Base-by-base conservation (phyloP, 2,113 vertebrate genomes). In the Dascyllus trimaculatus region DNA sequence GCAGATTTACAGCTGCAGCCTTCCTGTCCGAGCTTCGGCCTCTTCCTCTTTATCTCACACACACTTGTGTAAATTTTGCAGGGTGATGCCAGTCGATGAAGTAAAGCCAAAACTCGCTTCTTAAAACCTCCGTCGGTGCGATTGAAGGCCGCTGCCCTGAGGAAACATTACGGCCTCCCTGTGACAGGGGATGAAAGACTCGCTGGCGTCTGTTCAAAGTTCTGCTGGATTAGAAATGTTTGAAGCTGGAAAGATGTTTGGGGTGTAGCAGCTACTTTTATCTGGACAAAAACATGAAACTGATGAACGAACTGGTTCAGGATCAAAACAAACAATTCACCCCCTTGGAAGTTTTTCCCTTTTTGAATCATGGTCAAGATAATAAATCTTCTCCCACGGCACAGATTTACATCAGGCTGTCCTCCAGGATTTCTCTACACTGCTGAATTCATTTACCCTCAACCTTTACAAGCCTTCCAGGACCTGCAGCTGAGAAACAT, bases 1-100 rank as follows among this genome's bases (percentile, higher is more conserved):
- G 75, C 56, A 71, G 72, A 63, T 79, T 84, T 84, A 71, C 60
- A 73, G 32, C 64, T 45, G 53, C 58, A 4, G 9, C 21, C 52
- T 64, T 38, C 19, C 10, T 43, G 59, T 61, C 43, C 7, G 32
- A 64, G 68, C 64, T 45, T 59, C 58, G 2, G 9, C 21, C 52
- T 64, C 25, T 6, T 26, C 46, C 45, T 26, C 66, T 71, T 35
- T 35, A 61, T 78, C 35, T 56, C 14, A 43, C 7, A 8, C 1
- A 0, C 18, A 0, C 52, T 32, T 49, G 26, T 73, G 59, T 56
- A 56, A 64, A 60, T 74, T 64, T 46, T 46, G 60, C 60, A 19
- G 17, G 45, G 15, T 4, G 15, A 18, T 15, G 45, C 14, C 45
- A 38, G 59, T 59, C 9, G 13, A 68, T 32, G 46, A 45, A 29